Evolutionary conservation across 2,888 invertebrate species (phyloP).

Genomic region (Watsonalla cultraria): DNA sequence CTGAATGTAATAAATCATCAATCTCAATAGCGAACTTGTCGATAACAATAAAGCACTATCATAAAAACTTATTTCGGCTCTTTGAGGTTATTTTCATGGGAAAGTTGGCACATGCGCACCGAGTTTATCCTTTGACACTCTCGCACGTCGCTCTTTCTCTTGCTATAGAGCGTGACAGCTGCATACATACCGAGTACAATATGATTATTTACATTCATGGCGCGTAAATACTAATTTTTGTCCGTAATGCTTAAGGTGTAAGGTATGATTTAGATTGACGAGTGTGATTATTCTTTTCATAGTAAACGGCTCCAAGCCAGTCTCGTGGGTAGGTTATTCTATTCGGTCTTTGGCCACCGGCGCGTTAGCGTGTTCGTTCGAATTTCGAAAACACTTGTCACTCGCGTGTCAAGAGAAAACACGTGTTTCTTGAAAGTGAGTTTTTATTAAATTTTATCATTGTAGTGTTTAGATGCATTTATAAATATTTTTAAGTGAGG

Average conservation of each 20-base stretch:
- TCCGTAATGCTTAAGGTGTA: slow-evolving; percentile 21
- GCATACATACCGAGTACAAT: slow-evolving; percentile 35
- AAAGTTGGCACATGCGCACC: slow-evolving; percentile 54
- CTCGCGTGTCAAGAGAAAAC: slow-evolving; percentile 23
- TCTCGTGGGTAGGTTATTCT: slow-evolving; percentile 35
- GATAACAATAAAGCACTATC: slow-evolving; percentile 45
- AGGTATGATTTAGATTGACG: slow-evolving; percentile 32
- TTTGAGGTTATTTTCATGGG: slow-evolving; percentile 39
- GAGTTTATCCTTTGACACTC: slow-evolving; percentile 27
- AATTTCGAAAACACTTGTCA: slow-evolving; percentile 16
- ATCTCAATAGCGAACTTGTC: slow-evolving; percentile 40
- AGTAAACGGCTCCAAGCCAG: slow-evolving; percentile 39
- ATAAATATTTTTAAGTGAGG: neutral
- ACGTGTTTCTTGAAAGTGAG: slow-evolving; percentile 35
- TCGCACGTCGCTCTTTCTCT: slow-evolving; percentile 22
- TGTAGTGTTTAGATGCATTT: neutral
- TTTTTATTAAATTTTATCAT: slow-evolving; percentile 16
- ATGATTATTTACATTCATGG: slow-evolving; percentile 38
- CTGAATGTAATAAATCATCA: slow-evolving; percentile 34
- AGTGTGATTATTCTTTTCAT: slow-evolving; percentile 45
- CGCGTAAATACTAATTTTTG: slow-evolving; percentile 15
- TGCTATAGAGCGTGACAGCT: slow-evolving; percentile 43
- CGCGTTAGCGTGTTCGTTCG: slow-evolving; percentile 25
- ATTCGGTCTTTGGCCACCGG: slow-evolving; percentile 45
- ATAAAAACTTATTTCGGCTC: slow-evolving; percentile 48